Evolutionary conservation across 2,797 vertebrate genomes (phyloP).

Genomic region (Clangula hyemalis): DNA sequence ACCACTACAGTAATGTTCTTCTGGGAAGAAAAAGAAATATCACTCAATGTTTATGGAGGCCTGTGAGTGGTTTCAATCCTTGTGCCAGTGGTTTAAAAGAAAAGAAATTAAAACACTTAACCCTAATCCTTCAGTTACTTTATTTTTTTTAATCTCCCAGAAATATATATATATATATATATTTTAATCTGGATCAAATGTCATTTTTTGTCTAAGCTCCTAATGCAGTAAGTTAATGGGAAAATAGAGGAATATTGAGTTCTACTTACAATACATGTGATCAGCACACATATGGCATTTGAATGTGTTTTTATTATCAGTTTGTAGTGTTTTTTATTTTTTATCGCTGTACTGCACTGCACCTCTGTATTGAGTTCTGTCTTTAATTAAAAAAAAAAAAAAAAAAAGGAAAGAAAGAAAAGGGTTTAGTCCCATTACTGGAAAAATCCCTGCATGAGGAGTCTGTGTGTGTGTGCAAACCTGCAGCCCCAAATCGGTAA

Average conservation of each 20-base stretch:
- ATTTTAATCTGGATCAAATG: neutral
- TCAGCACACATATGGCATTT: neutral
- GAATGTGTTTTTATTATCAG: neutral
- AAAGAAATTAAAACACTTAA: neutral
- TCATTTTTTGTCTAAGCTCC: neutral
- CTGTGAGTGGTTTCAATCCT: neutral
- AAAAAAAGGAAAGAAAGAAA: too few relatives aligned
- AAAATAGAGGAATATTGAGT: neutral
- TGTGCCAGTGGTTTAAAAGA: neutral
- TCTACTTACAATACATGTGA: neutral
- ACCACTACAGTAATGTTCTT: neutral
- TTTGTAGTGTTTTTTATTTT: neutral
- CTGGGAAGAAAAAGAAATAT: neutral
- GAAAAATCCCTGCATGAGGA: neutral
- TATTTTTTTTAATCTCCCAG: neutral
- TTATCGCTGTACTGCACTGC: neutral
- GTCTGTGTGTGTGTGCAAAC: neutral
- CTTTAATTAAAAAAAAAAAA: neutral
- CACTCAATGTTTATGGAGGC: neutral
- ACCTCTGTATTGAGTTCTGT: neutral
- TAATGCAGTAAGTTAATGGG: neutral
- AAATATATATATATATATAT: neutral
- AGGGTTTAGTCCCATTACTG: neutral
- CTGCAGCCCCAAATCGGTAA: neutral
- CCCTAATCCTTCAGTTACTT: neutral